These are phyloP conservation scores for Xanthia icteritia DNA, from an alignment of 2,888 invertebrate genomes.

Conservation along the genomic window DNA sequence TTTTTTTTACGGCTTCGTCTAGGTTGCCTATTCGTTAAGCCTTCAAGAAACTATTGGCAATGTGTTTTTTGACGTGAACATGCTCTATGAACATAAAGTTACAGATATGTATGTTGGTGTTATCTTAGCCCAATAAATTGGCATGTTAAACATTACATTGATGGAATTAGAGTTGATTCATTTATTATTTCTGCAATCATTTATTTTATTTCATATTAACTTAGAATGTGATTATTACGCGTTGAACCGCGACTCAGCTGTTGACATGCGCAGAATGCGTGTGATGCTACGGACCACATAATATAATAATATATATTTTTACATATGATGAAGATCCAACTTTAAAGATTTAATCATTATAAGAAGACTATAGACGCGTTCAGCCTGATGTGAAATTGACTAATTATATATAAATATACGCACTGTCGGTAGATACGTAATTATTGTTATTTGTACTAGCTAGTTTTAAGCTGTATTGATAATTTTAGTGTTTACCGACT, in stretches of 20 bases:
- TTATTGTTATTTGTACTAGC: conserved; percentile 50
- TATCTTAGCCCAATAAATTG: conserved; percentile 40
- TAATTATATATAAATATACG: conserved; percentile 39
- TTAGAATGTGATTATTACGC: conserved; percentile 45
- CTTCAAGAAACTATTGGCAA: conserved; percentile 43
- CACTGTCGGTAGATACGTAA: conserved; percentile 56
- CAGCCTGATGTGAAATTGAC: conserved; percentile 44
- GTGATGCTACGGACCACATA: conserved; percentile 63
- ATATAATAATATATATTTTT: conserved; percentile 50
- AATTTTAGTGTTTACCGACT: conserved; percentile 54
- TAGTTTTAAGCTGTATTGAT: conserved; percentile 48
- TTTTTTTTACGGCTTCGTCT: conserved; percentile 57
- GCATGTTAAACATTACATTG: conserved; percentile 38
- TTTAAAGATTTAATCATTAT: conserved; percentile 33
- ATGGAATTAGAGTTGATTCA: conserved; percentile 47
- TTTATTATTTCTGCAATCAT: conserved; percentile 36
- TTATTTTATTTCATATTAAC: conserved; percentile 30
- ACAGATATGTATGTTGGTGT: conserved; percentile 37
- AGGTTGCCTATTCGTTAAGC: conserved; percentile 49
- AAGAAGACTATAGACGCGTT: conserved; percentile 44
- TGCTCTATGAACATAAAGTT: conserved; percentile 51
- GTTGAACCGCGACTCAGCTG: conserved; percentile 48
- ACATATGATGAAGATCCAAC: conserved; percentile 47
- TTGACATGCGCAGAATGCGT: conserved; percentile 48
- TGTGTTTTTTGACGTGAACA: conserved; percentile 32